Evolutionary conservation across 2,888 invertebrate genomes (phyloP), one percentile per base, ranked within the genome.

Genomic region (Papilio gigon): DNA sequence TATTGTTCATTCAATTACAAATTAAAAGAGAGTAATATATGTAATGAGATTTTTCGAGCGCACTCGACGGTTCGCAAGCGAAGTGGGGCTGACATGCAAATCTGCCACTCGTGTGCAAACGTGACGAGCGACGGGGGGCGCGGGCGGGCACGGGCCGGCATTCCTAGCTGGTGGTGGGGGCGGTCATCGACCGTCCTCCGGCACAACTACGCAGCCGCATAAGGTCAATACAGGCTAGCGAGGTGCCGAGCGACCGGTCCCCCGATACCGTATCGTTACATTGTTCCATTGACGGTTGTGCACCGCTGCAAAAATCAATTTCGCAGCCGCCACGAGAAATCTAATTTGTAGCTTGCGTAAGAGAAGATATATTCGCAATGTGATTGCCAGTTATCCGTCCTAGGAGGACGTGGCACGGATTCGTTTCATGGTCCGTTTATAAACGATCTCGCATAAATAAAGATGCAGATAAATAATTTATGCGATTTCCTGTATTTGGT

Each of bases 141-240:
- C 78, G 77, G 78, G 76, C 76, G 74, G 73, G 72, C 76, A n/a
- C n/a, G n/a, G n/a, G n/a, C 76, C 79, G 80, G 87, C 89, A 89
- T 89, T 89, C 88, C 88, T 88, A 87, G 87, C 80, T 80, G 77
- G 78, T 77, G 77, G 82, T 74, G 77, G 78, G 80, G 82, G 78
- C 85, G 90, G 90, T 91, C 90, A 89, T 90, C 90, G 91, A 90
- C 91, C 91, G 90, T 90, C 91, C 90, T 90, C 90, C 78, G 85
- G 77, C 85, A 88, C 87, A 87, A 89, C 89, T 88, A 90, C 90
- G 87, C 88, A 86, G 87, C 81, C 89, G 89, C 88, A 86, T 89
- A 89, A 90, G 90, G 91, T 91, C 91, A 90, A 87, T 84, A 88
- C 83, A 73, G 76, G 71, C 70, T 67, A 71, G 22, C 47, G 47